Evolutionary conservation across 2,888 invertebrate genomes (phyloP).

Genomic region (Itoplectis maculator): DNA sequence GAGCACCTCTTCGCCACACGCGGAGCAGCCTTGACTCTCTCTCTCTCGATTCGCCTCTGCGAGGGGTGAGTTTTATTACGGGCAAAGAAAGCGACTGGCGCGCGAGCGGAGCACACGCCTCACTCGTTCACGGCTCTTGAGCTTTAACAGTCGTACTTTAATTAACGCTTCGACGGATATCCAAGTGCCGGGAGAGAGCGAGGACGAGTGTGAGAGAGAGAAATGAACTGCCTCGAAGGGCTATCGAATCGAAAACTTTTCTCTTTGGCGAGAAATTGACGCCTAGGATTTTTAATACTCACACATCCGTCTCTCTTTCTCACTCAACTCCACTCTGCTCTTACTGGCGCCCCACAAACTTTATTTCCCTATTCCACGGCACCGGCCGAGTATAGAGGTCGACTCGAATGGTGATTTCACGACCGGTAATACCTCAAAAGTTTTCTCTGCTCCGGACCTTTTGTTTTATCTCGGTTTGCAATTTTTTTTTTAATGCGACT

Average conservation of each 20-base stretch:
- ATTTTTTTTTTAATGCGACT: neutral
- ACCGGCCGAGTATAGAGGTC: neutral
- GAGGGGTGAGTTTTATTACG: conserved; percentile 70
- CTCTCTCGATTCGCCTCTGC: conserved; percentile 68
- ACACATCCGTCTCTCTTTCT: neutral
- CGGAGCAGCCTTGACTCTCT: conserved; percentile 69
- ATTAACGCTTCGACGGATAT: conserved; percentile 76
- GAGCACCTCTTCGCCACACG: conserved; percentile 60
- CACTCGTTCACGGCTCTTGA: conserved; percentile 75
- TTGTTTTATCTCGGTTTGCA: neutral
- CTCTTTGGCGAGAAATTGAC: conserved; percentile 50
- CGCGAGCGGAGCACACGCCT: conserved; percentile 52
- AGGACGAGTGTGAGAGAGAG: conserved; percentile 22
- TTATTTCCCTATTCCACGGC: conserved; percentile 12
- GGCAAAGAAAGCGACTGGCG: conserved; percentile 69
- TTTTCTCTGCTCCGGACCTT: neutral
- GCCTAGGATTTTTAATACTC: conserved; percentile 41
- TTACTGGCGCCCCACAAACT: neutral
- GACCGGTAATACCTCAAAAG: neutral
- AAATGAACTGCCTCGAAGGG: conserved; percentile 29
- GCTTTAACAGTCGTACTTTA: conserved; percentile 81
- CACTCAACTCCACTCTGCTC: neutral
- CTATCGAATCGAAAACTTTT: conserved; percentile 47
- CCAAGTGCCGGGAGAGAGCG: conserved; percentile 34
- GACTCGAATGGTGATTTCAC: neutral